Conservation (phyloP, 2,113 vertebrate species). For the Ahaetulla prasina region DNA sequence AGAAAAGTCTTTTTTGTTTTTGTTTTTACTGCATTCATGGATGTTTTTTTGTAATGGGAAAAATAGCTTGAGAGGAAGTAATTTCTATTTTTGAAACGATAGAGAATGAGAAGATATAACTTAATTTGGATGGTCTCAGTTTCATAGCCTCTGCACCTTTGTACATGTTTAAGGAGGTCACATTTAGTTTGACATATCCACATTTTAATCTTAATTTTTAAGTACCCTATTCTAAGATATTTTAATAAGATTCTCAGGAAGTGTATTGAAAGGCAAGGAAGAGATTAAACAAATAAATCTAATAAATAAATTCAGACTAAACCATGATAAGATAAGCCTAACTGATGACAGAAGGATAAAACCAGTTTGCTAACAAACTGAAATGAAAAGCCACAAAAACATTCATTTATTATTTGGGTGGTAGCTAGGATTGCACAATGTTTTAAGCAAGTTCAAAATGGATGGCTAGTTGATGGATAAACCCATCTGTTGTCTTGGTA, state of each 20-base stretch:
- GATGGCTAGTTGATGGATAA: not conserved
- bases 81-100: not conserved
- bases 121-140: not conserved
- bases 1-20: not conserved
- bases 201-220: not conserved
- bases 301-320: not conserved
- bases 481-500: not conserved
- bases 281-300: not conserved
- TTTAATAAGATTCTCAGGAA: not conserved
- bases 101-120: not conserved
- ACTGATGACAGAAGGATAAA: not conserved
- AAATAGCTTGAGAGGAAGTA: not conserved
- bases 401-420: not conserved
- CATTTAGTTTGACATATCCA: not conserved
- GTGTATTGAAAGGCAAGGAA: not conserved
- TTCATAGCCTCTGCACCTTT: not conserved
- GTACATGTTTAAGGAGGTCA: not conserved
- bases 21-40: not conserved
- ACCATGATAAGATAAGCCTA: not conserved
- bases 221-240: not conserved
- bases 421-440: not conserved
- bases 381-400: not conserved
- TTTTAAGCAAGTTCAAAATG: not conserved
- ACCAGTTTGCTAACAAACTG: not conserved
- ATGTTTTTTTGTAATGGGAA: not conserved